Base-by-base conservation (phyloP, 2,888 invertebrate genomes). In the Bugulina stolonifera region DNA sequence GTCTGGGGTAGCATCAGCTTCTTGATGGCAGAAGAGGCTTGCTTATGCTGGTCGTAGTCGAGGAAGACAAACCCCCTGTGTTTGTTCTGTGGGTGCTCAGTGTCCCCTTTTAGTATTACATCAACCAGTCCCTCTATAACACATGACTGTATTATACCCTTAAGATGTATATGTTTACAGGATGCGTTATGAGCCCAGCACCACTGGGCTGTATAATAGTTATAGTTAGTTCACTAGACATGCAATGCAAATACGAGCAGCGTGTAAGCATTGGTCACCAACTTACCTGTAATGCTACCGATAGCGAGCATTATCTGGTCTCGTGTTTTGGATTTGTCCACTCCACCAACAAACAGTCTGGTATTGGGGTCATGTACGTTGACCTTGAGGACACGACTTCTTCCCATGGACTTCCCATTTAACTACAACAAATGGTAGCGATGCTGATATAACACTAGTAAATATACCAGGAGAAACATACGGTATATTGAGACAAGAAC, bases 271-370 rank as follows among this genome's bases (percentile, higher is more conserved):
- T 10, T 10, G 10, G 22, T 14, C 10, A 52, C 10, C 3, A 3
- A 64, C 64, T 3, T 32, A 64, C 64, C 32, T 64, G 64, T 64
- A n/a, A 25, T 22, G 25, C 27, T 10, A 14, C 5, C 2, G 3
- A 64, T 29, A 27, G 64, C 54, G 3, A 1, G 27, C 54, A 54
- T 1, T 18, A 71, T 71, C 27, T 54, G 54, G 22, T 71, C 71
- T 32, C 32, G 18, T 3, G 2, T 23, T 54, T 32, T 54, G 27
- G 34, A 57, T 34, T 71, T 71, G 43, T 54, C 55, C 22, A 71
- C 34, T 27, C 57, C 52, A 1, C 71, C 71, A 54, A 71, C 71
- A 32, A 71, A 43, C 52, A 71, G 54, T 1, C 71, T 18, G n/a
- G 55, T 32, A 23, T 71, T 43, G 1, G 71, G 71, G 32, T 29